Base-by-base conservation (phyloP, 2,888 invertebrate genomes). In the Sicus ferrugineus region DNA sequence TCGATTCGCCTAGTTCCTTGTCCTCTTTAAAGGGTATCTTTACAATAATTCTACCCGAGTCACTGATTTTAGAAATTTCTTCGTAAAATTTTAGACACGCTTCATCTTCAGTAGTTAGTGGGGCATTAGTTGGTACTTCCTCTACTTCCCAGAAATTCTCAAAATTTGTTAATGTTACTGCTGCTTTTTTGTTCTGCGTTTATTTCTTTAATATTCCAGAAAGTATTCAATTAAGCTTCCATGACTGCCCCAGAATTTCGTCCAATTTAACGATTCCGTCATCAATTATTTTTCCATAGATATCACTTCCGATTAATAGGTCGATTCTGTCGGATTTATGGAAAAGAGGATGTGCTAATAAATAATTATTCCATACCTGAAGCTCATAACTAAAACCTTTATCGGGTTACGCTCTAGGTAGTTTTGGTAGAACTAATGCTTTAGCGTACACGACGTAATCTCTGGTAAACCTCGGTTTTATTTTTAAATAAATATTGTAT, bases 381-480 rank as follows among this genome's bases (percentile, higher is more conserved):
- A 59, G 11, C 21, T 59, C 21, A 34, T 59, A 34, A 34, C 19
- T 38, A 38, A 31, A 59, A 11, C 31, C 21, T 38, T 28, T 58
- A 31, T 38, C 31, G 38, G 7, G 59, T 19, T n/a, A n/a, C n/a
- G n/a, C n/a, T n/a, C n/a, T n/a, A n/a, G n/a, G n/a, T n/a, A n/a
- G n/a, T n/a, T n/a, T n/a, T n/a, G n/a, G n/a, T n/a, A n/a, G n/a
- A n/a, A n/a, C n/a, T n/a, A n/a, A n/a, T n/a, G n/a, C 52, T 59
- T 59, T 31, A 19, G 34, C 34, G n/a, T 34, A 21, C 14, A 31
- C 38, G 23, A 31, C 34, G 23, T 34, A 59, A 56, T 67, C 38
- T 30, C 67, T 67, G 28, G 52, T 48, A 30, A 59, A 61, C 61
- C 50, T 68, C 38, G 67, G 67, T 61, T 58, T 68, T 48, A 61